These are phyloP conservation scores for Aptenodytes patagonicus DNA, from an alignment of 2,113 vertebrate genomes.

Conservation along the genomic window DNA sequence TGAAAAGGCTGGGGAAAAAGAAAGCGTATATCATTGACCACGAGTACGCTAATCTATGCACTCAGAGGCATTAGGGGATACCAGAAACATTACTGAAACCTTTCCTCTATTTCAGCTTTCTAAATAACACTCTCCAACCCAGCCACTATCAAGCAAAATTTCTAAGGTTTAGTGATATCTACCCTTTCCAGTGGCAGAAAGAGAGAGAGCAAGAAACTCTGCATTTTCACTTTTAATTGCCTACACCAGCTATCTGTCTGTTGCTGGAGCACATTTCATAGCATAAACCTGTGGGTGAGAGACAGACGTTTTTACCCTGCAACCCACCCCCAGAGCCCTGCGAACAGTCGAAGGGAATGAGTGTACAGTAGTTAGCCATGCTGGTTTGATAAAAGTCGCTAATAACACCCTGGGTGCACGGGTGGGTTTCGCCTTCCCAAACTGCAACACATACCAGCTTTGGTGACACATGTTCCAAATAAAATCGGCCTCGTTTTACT, in stretches of 20 bases:
- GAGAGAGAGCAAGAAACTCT: background rate
- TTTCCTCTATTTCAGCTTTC: background rate
- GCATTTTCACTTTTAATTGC: background rate
- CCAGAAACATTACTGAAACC: background rate
- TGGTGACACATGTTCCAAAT: constrained; percentile 45
- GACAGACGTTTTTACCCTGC: background rate
- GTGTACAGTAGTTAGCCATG: background rate
- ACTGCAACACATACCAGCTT: background rate
- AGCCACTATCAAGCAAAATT: background rate
- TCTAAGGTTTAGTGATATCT: background rate
- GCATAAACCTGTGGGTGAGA: background rate
- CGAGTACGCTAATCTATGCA: background rate
- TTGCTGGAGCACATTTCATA: background rate
- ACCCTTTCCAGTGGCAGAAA: background rate
- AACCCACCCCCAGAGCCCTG: background rate
- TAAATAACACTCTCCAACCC: background rate
- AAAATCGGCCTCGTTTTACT: background rate
- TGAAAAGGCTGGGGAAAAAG: background rate
- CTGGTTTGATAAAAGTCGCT: background rate
- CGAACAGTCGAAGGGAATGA: background rate
- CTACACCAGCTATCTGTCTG: background rate
- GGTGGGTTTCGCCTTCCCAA: constrained; percentile 4
- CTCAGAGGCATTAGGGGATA: background rate
- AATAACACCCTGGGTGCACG: background rate
- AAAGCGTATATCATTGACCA: background rate